Evolutionary conservation across 2,888 invertebrate genomes (phyloP).

Genomic region (Drosophila borborema): DNA sequence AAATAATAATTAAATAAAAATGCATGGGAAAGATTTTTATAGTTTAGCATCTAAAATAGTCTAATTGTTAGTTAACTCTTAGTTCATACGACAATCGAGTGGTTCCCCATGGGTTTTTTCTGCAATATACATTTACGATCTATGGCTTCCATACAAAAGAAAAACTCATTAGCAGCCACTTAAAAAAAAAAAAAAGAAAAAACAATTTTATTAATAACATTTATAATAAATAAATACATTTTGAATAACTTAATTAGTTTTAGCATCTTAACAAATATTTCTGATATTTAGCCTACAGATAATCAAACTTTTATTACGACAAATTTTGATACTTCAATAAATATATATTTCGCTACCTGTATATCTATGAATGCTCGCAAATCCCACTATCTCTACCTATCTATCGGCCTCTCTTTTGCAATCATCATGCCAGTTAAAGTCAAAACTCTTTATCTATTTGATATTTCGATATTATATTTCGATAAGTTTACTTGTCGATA

Average conservation of each 20-base stretch:
- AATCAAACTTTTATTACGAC: slow-evolving; percentile 57
- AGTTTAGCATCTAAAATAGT: slow-evolving; percentile 63
- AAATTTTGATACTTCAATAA: slow-evolving; percentile 76
- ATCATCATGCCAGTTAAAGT: slow-evolving; percentile 12
- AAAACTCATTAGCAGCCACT: slow-evolving; percentile 61
- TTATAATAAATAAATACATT: slow-evolving; percentile 31
- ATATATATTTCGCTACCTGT: slow-evolving; percentile 54
- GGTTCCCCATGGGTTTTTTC: slow-evolving; percentile 67
- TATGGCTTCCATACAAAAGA: slow-evolving; percentile 59
- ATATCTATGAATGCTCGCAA: slow-evolving; percentile 44
- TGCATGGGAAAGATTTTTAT: slow-evolving; percentile 68
- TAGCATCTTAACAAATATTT: slow-evolving; percentile 53
- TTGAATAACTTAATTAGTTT: slow-evolving; percentile 59
- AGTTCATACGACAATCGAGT: slow-evolving; percentile 61
- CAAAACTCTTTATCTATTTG: neutral
- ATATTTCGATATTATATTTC: neutral
- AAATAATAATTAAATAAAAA: slow-evolving; percentile 2
- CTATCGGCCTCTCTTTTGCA: slow-evolving; percentile 5
- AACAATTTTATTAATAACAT: slow-evolving; percentile 26
- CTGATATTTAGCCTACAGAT: slow-evolving; percentile 63
- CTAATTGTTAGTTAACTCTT: slow-evolving; percentile 52
- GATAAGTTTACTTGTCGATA: neutral
- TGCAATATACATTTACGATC: slow-evolving; percentile 46
- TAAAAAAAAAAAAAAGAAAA: slow-evolving; percentile 37
- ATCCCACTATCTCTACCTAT: neutral